Conservation (phyloP, 92 coral and sea anemone genomes). For the Umimayanthus kanabou region DNA sequence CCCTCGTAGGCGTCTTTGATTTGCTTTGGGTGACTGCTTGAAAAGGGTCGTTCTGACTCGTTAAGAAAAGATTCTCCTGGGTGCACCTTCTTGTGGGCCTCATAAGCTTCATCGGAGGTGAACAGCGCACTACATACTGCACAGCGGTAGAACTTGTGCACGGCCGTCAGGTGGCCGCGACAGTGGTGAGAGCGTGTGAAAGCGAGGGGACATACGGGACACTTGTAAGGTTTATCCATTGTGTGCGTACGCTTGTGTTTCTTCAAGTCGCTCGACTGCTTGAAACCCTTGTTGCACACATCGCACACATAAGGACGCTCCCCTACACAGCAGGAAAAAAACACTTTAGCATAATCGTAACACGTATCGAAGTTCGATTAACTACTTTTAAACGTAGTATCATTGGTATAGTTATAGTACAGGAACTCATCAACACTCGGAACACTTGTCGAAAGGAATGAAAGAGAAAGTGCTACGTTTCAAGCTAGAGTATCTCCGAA, state of each 20-base stretch:
- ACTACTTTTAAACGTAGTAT: background rate
- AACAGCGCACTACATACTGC: constrained; percentile 76
- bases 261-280: constrained; percentile 97
- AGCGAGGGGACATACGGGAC: constrained; percentile 86
- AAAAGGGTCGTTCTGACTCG: background rate
- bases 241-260: constrained; percentile 96
- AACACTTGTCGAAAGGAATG: too few species aligned
- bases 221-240: constrained; percentile 88
- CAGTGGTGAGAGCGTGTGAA: constrained; percentile 95
- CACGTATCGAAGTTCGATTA: background rate
- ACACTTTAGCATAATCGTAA: background rate
- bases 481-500: background rate
- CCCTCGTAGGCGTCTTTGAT: background rate
- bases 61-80: constrained; percentile 39
- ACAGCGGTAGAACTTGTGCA: constrained; percentile 84
- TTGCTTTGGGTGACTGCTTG: background rate
- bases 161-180: constrained; percentile 83
- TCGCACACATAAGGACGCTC: constrained; percentile 96
- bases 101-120: constrained; percentile 79
- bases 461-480: background rate
- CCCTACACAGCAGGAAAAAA: constrained; percentile 56
- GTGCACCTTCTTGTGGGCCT: constrained; percentile 74
- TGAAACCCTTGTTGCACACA: constrained; percentile 92
- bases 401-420: background rate
- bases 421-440: background rate